Evolutionary conservation across 2,113 vertebrate species (phyloP).

Genomic region (Balaeniceps rex): DNA sequence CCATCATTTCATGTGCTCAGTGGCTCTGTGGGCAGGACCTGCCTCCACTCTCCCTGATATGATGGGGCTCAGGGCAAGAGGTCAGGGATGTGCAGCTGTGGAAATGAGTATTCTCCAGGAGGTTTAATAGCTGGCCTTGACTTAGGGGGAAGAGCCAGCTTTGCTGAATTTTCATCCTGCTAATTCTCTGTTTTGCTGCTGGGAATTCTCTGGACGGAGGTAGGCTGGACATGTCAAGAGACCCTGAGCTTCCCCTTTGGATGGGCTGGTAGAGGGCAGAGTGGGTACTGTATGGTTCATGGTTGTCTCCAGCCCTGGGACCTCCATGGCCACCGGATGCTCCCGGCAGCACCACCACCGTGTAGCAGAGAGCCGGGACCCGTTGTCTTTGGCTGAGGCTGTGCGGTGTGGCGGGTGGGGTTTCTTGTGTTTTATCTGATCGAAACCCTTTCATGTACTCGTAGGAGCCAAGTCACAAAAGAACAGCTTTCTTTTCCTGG

Average conservation of each 20-base stretch:
- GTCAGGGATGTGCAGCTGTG: background rate
- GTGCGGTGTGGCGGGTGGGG: fast-evolving
- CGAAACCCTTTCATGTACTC: background rate
- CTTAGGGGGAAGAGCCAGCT: background rate
- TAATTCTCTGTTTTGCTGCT: background rate
- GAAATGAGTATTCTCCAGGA: background rate
- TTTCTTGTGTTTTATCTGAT: background rate
- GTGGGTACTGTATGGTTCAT: fast-evolving
- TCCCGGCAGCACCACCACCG: fast-evolving
- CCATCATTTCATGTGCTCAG: fast-evolving
- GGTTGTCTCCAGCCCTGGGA: background rate
- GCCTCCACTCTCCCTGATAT: fast-evolving
- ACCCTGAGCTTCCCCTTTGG: background rate
- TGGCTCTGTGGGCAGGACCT: background rate
- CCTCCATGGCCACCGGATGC: fast-evolving
- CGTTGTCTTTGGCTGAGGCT: background rate
- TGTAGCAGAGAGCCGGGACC: background rate
- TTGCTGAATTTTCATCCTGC: background rate
- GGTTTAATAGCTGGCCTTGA: background rate
- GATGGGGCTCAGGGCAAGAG: background rate
- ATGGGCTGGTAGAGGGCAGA: background rate
- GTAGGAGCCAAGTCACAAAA: background rate
- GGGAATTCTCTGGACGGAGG: background rate
- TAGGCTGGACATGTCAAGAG: background rate
- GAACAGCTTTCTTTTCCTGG: background rate